phyloP scores from a whole-genome alignment of 2,888 invertebrate genomes.

The Melanostoma scalare region DNA sequence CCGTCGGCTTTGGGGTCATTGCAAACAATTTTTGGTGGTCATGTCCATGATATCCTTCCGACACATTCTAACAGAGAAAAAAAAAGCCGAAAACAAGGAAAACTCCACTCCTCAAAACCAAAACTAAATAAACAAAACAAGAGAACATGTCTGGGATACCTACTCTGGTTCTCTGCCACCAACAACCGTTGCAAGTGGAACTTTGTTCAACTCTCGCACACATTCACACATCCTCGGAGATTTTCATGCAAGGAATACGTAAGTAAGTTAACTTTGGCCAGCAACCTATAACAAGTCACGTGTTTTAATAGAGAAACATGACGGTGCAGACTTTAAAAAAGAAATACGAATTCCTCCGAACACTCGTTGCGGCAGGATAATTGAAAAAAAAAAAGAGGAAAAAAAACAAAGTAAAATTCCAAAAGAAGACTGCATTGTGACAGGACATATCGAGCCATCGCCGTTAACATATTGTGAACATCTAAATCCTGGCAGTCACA shows the following conservation, averaged over 20 bases:
- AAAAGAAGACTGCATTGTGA: conserved; percentile 16
- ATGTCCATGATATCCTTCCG: conserved; percentile 70
- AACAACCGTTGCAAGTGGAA: conserved; percentile 17
- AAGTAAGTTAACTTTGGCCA: conserved; percentile 50
- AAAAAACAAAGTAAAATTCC: neutral
- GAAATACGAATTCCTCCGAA: conserved; percentile 34
- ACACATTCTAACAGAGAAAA: conserved; percentile 36
- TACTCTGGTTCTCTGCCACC: conserved; percentile 17
- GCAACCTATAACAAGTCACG: conserved; percentile 60
- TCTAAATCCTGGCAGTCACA: conserved; percentile 42
- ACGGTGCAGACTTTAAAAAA: conserved; percentile 22
- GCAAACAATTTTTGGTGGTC: conserved; percentile 71
- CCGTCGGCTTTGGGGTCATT: conserved; percentile 63
- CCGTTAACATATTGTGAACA: conserved; percentile 62
- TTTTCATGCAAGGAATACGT: conserved; percentile 65
- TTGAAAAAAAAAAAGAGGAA: conserved; percentile 53
- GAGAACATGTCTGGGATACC: conserved; percentile 74
- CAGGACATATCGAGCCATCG: conserved; percentile 46
- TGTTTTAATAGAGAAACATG: conserved; percentile 69
- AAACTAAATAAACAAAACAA: conserved; percentile 56
- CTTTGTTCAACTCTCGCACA: conserved; percentile 34
- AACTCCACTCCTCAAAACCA: conserved; percentile 24
- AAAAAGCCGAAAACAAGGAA: conserved; percentile 20
- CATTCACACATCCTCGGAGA: conserved; percentile 12
- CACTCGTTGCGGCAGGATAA: conserved; percentile 60